Evolutionary conservation across 2,113 vertebrate species (phyloP).

Genomic region (Piaya cayana): DNA sequence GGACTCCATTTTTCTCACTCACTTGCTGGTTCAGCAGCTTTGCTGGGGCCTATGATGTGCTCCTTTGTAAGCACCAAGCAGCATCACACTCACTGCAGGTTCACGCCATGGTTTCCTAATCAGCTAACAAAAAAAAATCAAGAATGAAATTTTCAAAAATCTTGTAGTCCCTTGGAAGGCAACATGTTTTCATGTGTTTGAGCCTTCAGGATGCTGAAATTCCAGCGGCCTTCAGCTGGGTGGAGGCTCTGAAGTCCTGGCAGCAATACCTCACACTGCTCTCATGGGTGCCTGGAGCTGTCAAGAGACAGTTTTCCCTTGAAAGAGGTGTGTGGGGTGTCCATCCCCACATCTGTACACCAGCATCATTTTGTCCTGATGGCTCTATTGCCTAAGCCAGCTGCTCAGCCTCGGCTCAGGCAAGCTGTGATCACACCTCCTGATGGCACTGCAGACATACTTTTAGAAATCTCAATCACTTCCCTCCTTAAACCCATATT

Average conservation of each 20-base stretch:
- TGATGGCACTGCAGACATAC: slow-evolving; percentile 61
- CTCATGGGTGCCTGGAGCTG: rapidly evolving
- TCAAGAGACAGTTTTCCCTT: neutral
- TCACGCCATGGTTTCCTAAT: neutral
- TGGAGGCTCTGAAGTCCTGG: neutral
- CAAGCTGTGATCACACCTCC: slow-evolving; percentile 34
- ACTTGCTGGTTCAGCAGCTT: neutral
- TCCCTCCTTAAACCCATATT: neutral
- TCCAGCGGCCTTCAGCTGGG: rapidly evolving
- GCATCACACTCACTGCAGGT: neutral
- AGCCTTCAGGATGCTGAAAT: neutral
- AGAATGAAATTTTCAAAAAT: neutral
- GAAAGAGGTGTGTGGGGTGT: rapidly evolving
- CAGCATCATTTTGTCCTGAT: neutral
- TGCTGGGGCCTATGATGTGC: neutral
- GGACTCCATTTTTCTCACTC: neutral
- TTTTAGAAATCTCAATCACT: neutral
- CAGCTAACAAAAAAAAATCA: neutral
- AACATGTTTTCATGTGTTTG: neutral
- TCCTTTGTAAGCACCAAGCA: neutral
- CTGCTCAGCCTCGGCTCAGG: neutral
- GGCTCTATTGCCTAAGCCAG: neutral
- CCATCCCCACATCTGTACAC: neutral
- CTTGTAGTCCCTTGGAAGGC: neutral
- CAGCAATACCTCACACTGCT: neutral